Evolutionary conservation across 1,140 invertebrate species (phyloP), one percentile per base, ranked within the genome.

Genomic region (Microplitis mediator): DNA sequence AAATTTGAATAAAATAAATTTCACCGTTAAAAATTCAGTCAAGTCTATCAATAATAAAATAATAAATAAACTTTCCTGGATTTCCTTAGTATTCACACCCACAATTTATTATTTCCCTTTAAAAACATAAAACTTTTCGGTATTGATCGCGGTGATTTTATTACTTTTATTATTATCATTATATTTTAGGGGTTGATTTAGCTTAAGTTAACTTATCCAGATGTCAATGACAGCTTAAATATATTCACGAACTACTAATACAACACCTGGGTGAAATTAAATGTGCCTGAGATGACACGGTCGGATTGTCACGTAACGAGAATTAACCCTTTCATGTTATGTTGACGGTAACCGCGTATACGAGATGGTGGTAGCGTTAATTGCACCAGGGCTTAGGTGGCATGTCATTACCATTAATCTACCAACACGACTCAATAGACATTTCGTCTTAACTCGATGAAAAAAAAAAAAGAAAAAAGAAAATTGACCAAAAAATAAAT

Each of bases 401-500:
- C 65, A 72, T 64, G 39, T 74, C 72, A 77, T 77, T 75, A 79
- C 74, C 74, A 71, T 75, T 78, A 78, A 78, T 77, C 74, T 60
- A 71, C 56, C 73, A 75, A 74, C 72, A 74, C 73, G 39, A 23
- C 56, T 23, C 16, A 9, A 58, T 16, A 58, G 23, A 23, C 4
- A 58, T 16, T 32, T 16, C 16, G 23, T 58, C 56, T 58, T 6
- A 23, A 32, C 16, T 32, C 32, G 1, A 4, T 11, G 14, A 9
- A 9, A 31, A 58, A 58, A 11, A 58, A 5, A 9, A 31, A 23
- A 8, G 3, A 31, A 23, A 8, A 23, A 23, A 23, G 2, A 23
- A 23, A 23, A 23, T 23, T n/a, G n/a, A n/a, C n/a, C n/a, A n/a
- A 23, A 23, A 1, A 23, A 23, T 1, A 23, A 23, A 23, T 23